phyloP scores from a whole-genome alignment of 1,140 invertebrate species.

The Lutraria rhynchaena region DNA sequence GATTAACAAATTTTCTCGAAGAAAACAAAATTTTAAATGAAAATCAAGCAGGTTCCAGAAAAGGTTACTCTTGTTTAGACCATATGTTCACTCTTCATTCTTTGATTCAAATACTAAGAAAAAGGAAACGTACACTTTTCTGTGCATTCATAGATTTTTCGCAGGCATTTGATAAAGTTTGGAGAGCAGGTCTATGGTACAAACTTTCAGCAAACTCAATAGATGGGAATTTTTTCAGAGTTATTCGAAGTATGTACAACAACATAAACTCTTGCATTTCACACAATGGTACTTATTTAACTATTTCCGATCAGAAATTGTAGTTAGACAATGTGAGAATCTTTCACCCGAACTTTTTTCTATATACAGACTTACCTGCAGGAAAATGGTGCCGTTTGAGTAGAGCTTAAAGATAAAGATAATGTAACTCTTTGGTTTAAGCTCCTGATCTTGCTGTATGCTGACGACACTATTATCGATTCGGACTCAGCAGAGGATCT shows the following conservation, averaged over 20 bases:
- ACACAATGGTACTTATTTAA: conserved; percentile 22
- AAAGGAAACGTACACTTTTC: conserved; percentile 47
- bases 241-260: conserved; percentile 56
- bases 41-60: conserved; percentile 34
- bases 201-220: conserved; percentile 40
- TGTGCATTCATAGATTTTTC: conserved; percentile 57
- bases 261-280: conserved; percentile 48
- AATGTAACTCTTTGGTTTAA: not conserved
- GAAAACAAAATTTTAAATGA: conserved; percentile 8
- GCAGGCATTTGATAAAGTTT: conserved; percentile 53
- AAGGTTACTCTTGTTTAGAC: not conserved
- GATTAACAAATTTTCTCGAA: conserved; percentile 19
- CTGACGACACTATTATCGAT: not conserved
- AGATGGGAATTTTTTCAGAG: conserved; percentile 52
- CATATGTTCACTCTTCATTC: conserved; percentile 25
- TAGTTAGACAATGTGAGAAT: conserved; percentile 54
- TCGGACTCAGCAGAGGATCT: not conserved
- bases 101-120: conserved; percentile 26
- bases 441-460: conserved; percentile 4
- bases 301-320: conserved; percentile 18
- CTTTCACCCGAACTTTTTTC: conserved; percentile 34
- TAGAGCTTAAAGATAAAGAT: not conserved
- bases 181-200: conserved; percentile 36
- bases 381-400: not conserved
- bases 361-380: conserved; percentile 5